These are phyloP conservation scores for Lepidurus couesii DNA, from an alignment of 1,140 invertebrate genomes.

Conservation along the genomic window DNA sequence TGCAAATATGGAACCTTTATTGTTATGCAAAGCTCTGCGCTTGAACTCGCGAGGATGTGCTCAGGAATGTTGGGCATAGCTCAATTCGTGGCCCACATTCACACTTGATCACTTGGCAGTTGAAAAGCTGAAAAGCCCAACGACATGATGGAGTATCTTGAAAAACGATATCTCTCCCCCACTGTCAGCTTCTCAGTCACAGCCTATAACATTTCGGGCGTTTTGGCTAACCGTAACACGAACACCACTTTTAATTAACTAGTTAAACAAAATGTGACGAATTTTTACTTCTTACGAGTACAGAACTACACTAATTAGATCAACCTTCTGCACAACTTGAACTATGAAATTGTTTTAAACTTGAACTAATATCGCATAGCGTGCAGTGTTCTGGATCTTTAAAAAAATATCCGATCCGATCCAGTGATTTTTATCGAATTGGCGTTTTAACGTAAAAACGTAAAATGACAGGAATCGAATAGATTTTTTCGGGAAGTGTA, in stretches of 20 bases:
- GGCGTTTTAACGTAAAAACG: too few relatives aligned
- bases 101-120: not conserved
- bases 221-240: not conserved
- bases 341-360: too few relatives aligned
- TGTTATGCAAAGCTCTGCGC: constrained; percentile 7
- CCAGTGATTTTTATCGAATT: too few relatives aligned
- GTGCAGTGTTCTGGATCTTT: too few relatives aligned
- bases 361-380: too few relatives aligned
- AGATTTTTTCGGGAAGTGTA: too few relatives aligned
- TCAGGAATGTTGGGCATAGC: not conserved
- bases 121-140: not conserved
- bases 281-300: too few relatives aligned
- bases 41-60: not conserved
- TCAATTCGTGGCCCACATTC: constrained; percentile 14
- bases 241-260: not conserved
- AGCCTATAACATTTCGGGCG: not conserved
- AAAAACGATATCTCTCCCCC: constrained; percentile 7
- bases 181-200: not conserved
- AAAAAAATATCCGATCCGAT: too few relatives aligned
- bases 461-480: too few relatives aligned
- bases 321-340: too few relatives aligned
- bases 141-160: not conserved
- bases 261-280: too few relatives aligned
- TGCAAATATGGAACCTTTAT: not conserved
- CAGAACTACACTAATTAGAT: too few relatives aligned